Base-by-base conservation (phyloP, 2,797 vertebrate genomes). In the Margarornis squamiger region DNA sequence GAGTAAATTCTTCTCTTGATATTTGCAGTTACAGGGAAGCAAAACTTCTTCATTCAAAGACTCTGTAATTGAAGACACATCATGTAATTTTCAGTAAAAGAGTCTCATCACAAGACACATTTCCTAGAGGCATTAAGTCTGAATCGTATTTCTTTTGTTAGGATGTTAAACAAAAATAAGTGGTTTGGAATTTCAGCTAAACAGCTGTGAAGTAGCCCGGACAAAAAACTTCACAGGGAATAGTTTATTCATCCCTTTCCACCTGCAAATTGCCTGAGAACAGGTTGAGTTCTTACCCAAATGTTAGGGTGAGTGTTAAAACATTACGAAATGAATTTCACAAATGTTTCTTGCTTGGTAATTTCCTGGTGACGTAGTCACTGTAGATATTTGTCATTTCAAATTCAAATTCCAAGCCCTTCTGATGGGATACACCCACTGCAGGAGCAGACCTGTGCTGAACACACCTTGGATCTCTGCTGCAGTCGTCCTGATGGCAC, bases 361-460 rank as follows among this genome's bases (percentile, higher is more conserved):
- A 71, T 95, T 95, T 93, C 92, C 83, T 79, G 77, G 39, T 93
- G 85, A 78, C 79, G 14, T 5, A 73, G 80, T 63, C 80, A 73
- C 55, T 63, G 58, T 1, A 70, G 76, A 7, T 27, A 73, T 75
- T 46, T 65, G 65, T 62, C 75, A 59, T 78, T 54, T 57, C 76
- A 86, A 92, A 93, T 81, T 73, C 51, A 73, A 41, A 82, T 86
- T 71, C 30, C 4, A 4, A 78, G 70, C 55, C 76, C 34, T 81
- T 91, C 55, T 55, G 81, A 22, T 1, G 3, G 49, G 45, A 32
- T 4, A 6, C 30, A 26, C 10, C 41, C 76, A 16, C 49, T n/a
- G 89, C 52, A 57, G 70, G 48, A 66, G 3, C 68, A 81, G 67
- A 45, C 4, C 62, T 12, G 20, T 15, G 30, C 74, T 59, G 75